phyloP scores from a whole-genome alignment of 2,797 vertebrate genomes.

The Anguilla anguilla region DNA sequence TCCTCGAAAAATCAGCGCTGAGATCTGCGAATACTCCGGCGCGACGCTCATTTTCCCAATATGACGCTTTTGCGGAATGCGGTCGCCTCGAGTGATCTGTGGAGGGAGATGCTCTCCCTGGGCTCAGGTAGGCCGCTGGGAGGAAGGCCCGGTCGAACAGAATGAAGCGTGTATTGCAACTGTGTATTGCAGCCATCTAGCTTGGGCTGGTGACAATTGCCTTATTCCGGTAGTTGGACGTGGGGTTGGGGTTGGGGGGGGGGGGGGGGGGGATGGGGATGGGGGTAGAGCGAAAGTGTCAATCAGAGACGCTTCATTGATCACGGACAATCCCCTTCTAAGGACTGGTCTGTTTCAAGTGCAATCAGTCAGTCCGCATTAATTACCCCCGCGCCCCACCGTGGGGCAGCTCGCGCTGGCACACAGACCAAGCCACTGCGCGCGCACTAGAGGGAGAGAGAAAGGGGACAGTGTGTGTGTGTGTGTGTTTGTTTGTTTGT shows the following conservation, averaged over 20 bases:
- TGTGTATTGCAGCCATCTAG: constrained; percentile 48
- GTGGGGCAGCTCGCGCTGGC: constrained; percentile 64
- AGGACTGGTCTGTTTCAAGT: constrained; percentile 83
- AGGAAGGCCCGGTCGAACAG: constrained; percentile 41
- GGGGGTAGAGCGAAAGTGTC: constrained; percentile 59
- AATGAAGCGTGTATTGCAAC: not conserved
- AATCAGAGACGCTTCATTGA: constrained; percentile 76
- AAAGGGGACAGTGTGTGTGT: not conserved
- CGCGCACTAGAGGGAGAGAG: constrained; percentile 27
- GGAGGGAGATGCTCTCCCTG: too few relatives aligned
- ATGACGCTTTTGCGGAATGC: too few relatives aligned
- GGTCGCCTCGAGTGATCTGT: too few relatives aligned
- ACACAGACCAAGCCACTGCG: constrained; percentile 49
- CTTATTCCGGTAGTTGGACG: constrained; percentile 62
- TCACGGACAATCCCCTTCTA: constrained; percentile 75
- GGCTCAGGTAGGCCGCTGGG: not conserved
- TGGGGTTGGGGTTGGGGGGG: constrained; percentile 40
- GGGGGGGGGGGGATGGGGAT: too few relatives aligned
- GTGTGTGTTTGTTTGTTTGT: not conserved
- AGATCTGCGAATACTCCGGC: too few relatives aligned
- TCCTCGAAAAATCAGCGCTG: too few relatives aligned
- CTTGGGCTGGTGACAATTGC: constrained; percentile 61
- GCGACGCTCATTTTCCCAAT: too few relatives aligned
- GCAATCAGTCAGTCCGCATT: constrained; percentile 87
- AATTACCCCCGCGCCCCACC: constrained; percentile 73